Evolutionary conservation across 2,113 vertebrate species (phyloP).

Genomic region (Lagopus muta): DNA sequence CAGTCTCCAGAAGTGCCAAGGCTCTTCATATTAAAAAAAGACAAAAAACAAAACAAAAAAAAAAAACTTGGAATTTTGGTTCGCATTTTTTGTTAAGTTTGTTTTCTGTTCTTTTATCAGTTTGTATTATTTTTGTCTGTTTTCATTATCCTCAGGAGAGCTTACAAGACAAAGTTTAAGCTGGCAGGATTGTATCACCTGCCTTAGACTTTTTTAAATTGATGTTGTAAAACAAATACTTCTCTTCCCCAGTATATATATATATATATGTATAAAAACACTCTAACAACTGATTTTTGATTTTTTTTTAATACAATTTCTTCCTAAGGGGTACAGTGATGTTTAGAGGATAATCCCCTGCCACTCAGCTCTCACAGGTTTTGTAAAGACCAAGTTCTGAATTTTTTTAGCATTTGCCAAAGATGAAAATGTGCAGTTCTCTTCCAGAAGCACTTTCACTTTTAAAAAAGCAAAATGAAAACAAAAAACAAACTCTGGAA

Average conservation of each 20-base stretch:
- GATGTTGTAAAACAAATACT: slow-evolving; percentile 61
- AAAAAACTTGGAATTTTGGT: not conserved
- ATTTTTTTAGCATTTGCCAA: not conserved
- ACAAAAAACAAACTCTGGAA: not conserved
- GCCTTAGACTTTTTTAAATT: slow-evolving; percentile 11
- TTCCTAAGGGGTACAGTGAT: not conserved
- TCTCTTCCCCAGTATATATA: slow-evolving; percentile 49
- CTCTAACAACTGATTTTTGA: slow-evolving; percentile 27
- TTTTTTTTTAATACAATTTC: not conserved
- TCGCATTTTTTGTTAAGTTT: not conserved
- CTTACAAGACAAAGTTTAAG: slow-evolving; percentile 24
- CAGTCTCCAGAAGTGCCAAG: slow-evolving; percentile 14
- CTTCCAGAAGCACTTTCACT: not conserved
- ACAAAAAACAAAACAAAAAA: too few relatives aligned
- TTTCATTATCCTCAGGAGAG: slow-evolving; percentile 62
- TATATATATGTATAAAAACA: not conserved
- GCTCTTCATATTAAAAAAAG: not conserved
- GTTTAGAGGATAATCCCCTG: not conserved
- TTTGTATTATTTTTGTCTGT: slow-evolving; percentile 59
- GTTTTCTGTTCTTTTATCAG: slow-evolving; percentile 4
- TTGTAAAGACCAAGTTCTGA: not conserved
- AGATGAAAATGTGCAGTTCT: not conserved
- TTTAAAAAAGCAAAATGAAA: not conserved
- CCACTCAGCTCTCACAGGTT: not conserved
- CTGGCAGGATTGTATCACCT: slow-evolving; percentile 58